A percentile compares a stretch with the other conserved stretches of the same genome.
These are phyloP conservation scores for Theodoxus fluviatilis DNA, from an alignment of 2,888 invertebrate species.

Conservation along the genomic window DNA sequence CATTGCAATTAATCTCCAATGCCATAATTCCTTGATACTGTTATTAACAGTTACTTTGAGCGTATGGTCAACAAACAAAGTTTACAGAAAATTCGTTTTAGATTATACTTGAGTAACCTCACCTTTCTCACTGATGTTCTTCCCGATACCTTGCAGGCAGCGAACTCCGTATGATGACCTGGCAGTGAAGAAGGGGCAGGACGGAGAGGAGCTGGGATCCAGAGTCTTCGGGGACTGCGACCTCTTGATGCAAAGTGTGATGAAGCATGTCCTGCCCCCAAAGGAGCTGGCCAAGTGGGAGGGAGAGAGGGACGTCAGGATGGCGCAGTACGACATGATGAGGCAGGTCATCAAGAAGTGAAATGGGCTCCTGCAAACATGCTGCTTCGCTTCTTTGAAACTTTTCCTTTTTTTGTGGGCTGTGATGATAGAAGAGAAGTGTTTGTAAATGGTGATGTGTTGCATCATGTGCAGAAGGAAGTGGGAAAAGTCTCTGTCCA, in stretches of 20 bases:
- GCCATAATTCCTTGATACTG: background rate
- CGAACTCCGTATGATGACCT: slow-evolving; percentile 35
- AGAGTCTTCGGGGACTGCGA: slow-evolving; percentile 52
- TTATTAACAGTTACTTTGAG: background rate
- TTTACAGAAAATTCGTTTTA: too few relatives aligned
- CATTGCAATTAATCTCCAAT: too few relatives aligned
- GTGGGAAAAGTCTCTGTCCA: too few relatives aligned
- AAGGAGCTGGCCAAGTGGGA: slow-evolving; percentile 43
- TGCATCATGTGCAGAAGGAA: too few relatives aligned
- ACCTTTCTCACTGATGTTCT: background rate
- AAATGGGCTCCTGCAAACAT: too few relatives aligned
- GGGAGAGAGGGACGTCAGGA: slow-evolving; percentile 32
- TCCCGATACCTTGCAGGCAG: slow-evolving; percentile 36
- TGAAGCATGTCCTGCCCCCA: slow-evolving; percentile 36
- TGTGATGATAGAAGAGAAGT: too few relatives aligned
- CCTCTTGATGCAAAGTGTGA: slow-evolving; percentile 43
- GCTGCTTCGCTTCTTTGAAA: too few relatives aligned
- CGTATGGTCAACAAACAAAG: too few relatives aligned
- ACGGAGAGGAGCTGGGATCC: slow-evolving; percentile 35
- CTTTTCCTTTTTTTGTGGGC: too few relatives aligned
- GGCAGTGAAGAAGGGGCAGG: slow-evolving; percentile 27
- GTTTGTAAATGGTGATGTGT: too few relatives aligned
- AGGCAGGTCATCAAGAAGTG: too few relatives aligned
- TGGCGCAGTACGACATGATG: slow-evolving; percentile 31
- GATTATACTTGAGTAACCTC: too few relatives aligned